Evolutionary conservation across 2,797 vertebrate species (phyloP).

Genomic region (Falco biarmicus): DNA sequence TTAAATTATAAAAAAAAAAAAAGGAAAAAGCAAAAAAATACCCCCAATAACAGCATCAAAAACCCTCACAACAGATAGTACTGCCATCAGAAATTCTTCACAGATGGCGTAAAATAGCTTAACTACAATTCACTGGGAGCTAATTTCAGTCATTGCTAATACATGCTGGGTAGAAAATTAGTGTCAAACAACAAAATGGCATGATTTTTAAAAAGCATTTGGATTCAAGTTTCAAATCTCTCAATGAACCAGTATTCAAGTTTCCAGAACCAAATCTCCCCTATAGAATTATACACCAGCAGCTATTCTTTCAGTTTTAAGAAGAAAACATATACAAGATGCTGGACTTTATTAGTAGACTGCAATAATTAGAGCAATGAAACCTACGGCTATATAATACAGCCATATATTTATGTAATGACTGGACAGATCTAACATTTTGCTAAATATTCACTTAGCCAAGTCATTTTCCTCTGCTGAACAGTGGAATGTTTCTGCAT

Average conservation of each 20-base stretch:
- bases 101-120: conserved; percentile 75
- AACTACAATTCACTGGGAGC: conserved; percentile 77
- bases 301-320: neutral
- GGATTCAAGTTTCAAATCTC: conserved; percentile 69
- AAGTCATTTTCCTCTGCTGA: neutral
- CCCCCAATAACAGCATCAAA: too few relatives aligned
- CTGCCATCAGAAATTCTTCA: conserved; percentile 58
- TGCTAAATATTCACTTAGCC: neutral
- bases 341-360: neutral
- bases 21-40: neutral
- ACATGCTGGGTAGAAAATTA: conserved; percentile 80
- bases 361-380: neutral
- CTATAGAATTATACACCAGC: neutral
- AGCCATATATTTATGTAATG: neutral
- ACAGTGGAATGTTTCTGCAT: neutral
- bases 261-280: conserved; percentile 47
- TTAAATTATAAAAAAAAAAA: neutral
- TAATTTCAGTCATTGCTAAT: conserved; percentile 80
- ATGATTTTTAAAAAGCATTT: conserved; percentile 75
- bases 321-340: neutral
- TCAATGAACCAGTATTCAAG: conserved; percentile 67
- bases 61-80: conserved; percentile 8
- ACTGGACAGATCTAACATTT: neutral
- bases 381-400: neutral
- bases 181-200: conserved; percentile 79